Conservation (phyloP, 2,797 vertebrate species). For the Gymnothorax reevesii region DNA sequence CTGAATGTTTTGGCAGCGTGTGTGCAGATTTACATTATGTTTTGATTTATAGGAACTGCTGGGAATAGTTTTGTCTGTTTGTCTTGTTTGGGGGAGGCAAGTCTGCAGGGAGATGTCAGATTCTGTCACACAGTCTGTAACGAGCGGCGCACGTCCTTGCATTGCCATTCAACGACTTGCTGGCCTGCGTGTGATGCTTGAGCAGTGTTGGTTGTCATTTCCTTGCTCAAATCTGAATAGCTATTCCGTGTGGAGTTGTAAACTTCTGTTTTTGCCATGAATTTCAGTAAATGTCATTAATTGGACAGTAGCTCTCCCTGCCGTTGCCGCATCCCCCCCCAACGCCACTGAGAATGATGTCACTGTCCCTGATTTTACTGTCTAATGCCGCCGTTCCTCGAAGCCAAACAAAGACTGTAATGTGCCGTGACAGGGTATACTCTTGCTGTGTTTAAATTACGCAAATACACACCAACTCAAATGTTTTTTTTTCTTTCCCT, state of each 20-base stretch:
- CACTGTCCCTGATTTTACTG: conserved; percentile 27
- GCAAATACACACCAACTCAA: conserved; percentile 26
- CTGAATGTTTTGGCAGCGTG: not conserved
- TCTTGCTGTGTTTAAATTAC: conserved; percentile 23
- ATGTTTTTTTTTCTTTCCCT: conserved; percentile 12
- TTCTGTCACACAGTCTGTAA: not conserved
- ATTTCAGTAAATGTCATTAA: conserved; percentile 17
- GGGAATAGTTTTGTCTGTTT: not conserved
- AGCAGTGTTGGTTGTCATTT: not conserved
- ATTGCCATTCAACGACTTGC: not conserved
- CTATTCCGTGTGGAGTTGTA: not conserved
- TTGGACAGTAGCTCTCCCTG: not conserved
- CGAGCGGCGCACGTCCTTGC: not conserved
- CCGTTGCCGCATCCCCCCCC: no score
- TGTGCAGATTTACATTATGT: not conserved
- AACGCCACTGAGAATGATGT: not conserved
- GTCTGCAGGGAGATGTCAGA: not conserved
- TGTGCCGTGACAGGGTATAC: conserved; percentile 36
- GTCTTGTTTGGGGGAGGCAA: not conserved
- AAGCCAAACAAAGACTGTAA: conserved; percentile 29
- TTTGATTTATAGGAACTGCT: not conserved
- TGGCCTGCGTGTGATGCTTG: not conserved
- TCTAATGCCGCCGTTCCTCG: conserved; percentile 15
- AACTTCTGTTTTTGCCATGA: not conserved
- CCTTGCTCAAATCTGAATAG: not conserved